Conservation (phyloP, 2,113 vertebrate genomes). For the Oriolus oriolus region DNA sequence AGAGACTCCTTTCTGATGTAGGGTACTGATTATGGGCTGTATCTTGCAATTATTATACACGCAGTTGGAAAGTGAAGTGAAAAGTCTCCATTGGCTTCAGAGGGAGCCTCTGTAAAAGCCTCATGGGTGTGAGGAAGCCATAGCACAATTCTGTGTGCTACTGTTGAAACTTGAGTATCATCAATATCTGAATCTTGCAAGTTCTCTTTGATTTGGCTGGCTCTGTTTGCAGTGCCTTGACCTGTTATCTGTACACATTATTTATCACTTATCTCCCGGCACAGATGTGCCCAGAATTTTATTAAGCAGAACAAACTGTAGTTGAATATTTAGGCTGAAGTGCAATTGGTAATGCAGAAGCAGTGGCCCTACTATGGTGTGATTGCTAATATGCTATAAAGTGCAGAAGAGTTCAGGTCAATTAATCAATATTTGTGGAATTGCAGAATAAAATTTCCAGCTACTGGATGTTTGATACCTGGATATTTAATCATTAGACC, state of each 20-base stretch:
- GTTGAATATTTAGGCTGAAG: neutral
- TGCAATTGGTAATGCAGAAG: neutral
- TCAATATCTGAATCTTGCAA: neutral
- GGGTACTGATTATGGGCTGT: neutral
- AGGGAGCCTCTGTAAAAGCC: rapidly evolving
- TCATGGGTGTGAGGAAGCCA: neutral
- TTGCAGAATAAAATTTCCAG: neutral
- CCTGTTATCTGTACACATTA: neutral
- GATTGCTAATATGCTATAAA: neutral
- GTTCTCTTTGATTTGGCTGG: neutral
- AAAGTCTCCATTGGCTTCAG: neutral
- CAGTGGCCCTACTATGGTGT: neutral
- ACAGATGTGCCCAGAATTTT: neutral
- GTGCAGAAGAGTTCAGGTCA: neutral
- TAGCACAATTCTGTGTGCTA: neutral
- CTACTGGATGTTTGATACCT: neutral
- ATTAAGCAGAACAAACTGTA: neutral
- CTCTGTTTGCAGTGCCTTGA: neutral
- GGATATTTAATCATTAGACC: neutral
- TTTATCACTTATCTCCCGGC: neutral
- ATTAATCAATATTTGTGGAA: conserved; percentile 6
- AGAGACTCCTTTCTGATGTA: neutral
- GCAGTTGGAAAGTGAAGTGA: neutral
- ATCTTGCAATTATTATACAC: neutral
- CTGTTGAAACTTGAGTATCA: neutral